Evolutionary conservation across 2,797 vertebrate genomes (phyloP), one percentile per base, ranked within the genome.

Genomic region (Agapornis canus): DNA sequence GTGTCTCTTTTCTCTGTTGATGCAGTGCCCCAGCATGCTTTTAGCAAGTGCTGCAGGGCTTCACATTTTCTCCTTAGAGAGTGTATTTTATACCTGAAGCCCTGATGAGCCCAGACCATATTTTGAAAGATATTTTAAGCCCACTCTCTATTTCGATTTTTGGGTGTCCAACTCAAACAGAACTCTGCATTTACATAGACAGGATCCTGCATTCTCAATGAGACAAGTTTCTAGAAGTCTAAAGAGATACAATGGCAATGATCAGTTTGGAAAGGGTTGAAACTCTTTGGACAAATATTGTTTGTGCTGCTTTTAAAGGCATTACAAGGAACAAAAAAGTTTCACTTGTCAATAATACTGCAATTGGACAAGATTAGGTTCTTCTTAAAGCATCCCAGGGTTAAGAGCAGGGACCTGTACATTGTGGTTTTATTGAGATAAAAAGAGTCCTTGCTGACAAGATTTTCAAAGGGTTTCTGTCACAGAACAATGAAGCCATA

Each of bases 401-500:
- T 76, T 92, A 93, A 66, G 43, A 89, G 56, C 56, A 70, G 32
- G 16, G 26, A 90, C 54, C 16, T 70, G 66, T 42, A 48, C 16
- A 4, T 20, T 77, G 29, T 42, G 23, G 2, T 80, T 82, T 64
- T 71, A 49, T 57, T 83, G 75, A 83, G 61, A 89, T 64, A 69
- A 80, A 68, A 86, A 37, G 29, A 78, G 7, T 59, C 81, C 39
- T 81, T 82, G 43, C 52, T 81, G 65, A 60, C 20, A 86, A 48
- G 64, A 80, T 85, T 94, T 91, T 92, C 79, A 78, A 90, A 93
- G 45, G 19, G 26, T 37, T 91, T 79, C 78, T 84, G 45, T 49
- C 52, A 82, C 76, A 54, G 23, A 84, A 71, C 68, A 76, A 43
- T 9, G 47, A 65, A 45, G n/a, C 83, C 65, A 51, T 61, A 90